Conservation (phyloP, 2,888 invertebrate species). For the Dione vanillae region DNA sequence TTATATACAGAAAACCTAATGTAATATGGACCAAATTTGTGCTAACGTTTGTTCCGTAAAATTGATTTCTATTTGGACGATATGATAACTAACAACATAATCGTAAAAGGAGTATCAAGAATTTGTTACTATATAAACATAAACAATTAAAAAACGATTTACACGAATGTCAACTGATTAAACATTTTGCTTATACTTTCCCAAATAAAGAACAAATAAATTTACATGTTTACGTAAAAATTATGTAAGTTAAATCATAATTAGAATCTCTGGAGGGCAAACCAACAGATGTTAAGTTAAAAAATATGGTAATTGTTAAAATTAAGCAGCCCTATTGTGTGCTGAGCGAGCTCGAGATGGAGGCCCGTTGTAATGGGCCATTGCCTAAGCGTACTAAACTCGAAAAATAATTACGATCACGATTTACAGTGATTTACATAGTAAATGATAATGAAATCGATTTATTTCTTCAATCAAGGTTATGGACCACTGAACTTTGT, state of each 20-base stretch:
- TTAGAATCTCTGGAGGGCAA: slow-evolving; percentile 32
- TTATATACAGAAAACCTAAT: too few relatives aligned
- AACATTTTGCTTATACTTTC: not conserved
- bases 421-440: slow-evolving; percentile 62
- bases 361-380: slow-evolving; percentile 70
- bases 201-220: slow-evolving; percentile 27
- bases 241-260: slow-evolving; percentile 36
- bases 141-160: not conserved
- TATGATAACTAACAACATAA: too few relatives aligned
- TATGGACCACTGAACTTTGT: not conserved
- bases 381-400: slow-evolving; percentile 70
- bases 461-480: slow-evolving; percentile 28
- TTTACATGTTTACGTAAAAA: slow-evolving; percentile 27
- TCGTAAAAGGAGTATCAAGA: too few relatives aligned
- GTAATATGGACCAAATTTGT: too few relatives aligned
- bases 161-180: not conserved
- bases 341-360: slow-evolving; percentile 55
- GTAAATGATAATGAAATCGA: slow-evolving; percentile 62
- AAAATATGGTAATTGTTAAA: slow-evolving; percentile 44
- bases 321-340: slow-evolving; percentile 38
- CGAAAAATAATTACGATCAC: slow-evolving; percentile 73
- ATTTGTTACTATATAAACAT: too few relatives aligned
- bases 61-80: too few relatives aligned
- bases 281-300: slow-evolving; percentile 39
- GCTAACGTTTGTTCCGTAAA: too few relatives aligned